A percentile compares a stretch with the other conserved stretches of the same genome.
Conservation (phyloP, 2,797 vertebrate species). For the Rhinichthys osculus region DNA sequence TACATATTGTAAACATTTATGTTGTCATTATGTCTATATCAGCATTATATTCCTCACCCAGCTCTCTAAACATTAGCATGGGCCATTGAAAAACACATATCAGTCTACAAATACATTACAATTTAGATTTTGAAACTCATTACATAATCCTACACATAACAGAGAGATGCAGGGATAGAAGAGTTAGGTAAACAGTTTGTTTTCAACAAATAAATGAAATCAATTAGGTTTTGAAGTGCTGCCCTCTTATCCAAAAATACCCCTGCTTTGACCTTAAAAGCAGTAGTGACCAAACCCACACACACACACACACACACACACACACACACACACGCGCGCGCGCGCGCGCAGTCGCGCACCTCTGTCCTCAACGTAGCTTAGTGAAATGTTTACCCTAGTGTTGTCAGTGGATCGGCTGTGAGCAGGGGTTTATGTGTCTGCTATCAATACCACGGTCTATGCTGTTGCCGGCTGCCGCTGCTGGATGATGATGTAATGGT, state of each 20-base stretch:
- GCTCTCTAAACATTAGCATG: background rate
- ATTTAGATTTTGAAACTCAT: background rate
- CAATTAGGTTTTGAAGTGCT: background rate
- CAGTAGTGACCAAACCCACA: background rate
- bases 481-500: slow-evolving; percentile 45
- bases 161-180: background rate
- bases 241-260: background rate
- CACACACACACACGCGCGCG: too few relatives aligned
- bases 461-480: background rate
- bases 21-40: background rate
- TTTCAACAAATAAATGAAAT: background rate
- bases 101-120: background rate
- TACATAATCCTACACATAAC: background rate
- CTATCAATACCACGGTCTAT: background rate
- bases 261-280: background rate
- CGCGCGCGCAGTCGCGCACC: too few relatives aligned
- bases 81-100: background rate
- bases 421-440: slow-evolving; percentile 23
- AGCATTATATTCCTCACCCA: background rate
- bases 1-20: background rate
- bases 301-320: too few relatives aligned
- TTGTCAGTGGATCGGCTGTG: slow-evolving; percentile 16
- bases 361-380: background rate
- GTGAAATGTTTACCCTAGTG: slow-evolving; percentile 17
- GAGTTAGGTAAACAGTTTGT: background rate